These are phyloP conservation scores for Cavia aperea DNA, from an alignment of 2,113 vertebrate genomes.

Conservation along the genomic window DNA sequence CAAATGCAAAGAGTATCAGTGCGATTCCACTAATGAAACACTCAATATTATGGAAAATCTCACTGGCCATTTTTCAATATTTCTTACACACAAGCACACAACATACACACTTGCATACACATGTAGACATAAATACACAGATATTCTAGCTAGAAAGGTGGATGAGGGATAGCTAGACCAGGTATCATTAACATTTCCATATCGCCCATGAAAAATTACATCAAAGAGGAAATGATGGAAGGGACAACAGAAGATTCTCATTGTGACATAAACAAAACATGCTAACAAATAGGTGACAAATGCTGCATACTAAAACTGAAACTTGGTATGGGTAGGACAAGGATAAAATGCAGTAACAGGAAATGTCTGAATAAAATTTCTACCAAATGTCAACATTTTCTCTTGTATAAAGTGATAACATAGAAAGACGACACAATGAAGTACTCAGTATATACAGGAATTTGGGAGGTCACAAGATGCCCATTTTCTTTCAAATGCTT, in stretches of 20 bases:
- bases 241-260: not conserved
- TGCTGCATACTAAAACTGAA: constrained; percentile 18
- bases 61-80: constrained; percentile 44
- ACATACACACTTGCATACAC: not conserved
- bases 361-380: constrained; percentile 29
- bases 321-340: not conserved
- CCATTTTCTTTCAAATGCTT: constrained; percentile 17
- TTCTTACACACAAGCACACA: not conserved
- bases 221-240: not conserved
- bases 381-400: not conserved
- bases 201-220: not conserved
- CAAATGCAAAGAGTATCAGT: constrained; percentile 53
- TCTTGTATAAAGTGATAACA: not conserved
- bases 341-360: constrained; percentile 30
- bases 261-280: constrained; percentile 42
- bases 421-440: not conserved
- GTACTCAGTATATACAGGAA: not conserved
- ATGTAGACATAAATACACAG: not conserved
- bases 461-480: not conserved
- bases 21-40: constrained; percentile 64
- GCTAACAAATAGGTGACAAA: not conserved
- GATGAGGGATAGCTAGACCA: not conserved
- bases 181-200: not conserved
- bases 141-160: not conserved
- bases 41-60: constrained; percentile 51